These are phyloP conservation scores for Dendrocincla fuliginosa DNA, from an alignment of 2,797 vertebrate genomes.

Conservation along the genomic window DNA sequence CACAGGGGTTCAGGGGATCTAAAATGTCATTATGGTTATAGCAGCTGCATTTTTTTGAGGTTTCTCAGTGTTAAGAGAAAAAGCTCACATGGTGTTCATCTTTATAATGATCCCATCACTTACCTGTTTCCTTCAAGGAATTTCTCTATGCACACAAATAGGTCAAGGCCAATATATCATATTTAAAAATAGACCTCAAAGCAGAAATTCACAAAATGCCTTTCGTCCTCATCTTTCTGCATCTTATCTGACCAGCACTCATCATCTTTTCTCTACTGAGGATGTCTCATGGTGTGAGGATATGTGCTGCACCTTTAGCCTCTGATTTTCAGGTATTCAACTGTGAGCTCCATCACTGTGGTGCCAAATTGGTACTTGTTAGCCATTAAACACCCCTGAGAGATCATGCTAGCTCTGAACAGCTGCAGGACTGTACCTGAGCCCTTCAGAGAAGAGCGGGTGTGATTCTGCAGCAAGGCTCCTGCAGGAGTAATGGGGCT, in stretches of 20 bases:
- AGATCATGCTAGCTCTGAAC: accelerated
- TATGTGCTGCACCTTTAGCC: not conserved
- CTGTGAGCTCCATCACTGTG: not conserved
- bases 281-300: accelerated
- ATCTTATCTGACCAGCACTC: not conserved
- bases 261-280: not conserved
- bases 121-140: not conserved
- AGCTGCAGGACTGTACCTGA: not conserved
- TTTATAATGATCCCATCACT: not conserved
- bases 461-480: not conserved
- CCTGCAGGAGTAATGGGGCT: accelerated
- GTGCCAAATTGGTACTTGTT: not conserved
- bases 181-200: not conserved
- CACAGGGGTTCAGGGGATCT: not conserved
- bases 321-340: not conserved
- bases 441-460: not conserved
- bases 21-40: not conserved
- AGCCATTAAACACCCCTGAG: not conserved
- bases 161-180: not conserved
- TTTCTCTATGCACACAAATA: not conserved
- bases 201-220: not conserved
- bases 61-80: not conserved
- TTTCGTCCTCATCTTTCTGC: not conserved
- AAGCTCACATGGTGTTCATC: not conserved
- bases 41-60: not conserved